A percentile compares a stretch with the other conserved stretches of the same genome.
These are phyloP conservation scores for Poecilia wingei DNA, from an alignment of 2,797 vertebrate genomes.

Conservation along the genomic window DNA sequence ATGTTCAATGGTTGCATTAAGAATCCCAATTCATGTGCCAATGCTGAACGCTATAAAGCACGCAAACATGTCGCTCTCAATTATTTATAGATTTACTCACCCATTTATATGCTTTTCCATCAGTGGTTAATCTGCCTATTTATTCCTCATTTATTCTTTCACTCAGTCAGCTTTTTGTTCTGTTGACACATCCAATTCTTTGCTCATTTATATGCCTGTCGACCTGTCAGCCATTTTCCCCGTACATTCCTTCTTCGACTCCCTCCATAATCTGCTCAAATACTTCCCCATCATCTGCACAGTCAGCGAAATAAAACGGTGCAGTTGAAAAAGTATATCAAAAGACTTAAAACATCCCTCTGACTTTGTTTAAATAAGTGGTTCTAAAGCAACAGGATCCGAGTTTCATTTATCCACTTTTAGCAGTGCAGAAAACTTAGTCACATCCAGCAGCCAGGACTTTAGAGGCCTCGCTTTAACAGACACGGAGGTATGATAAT, in stretches of 20 bases:
- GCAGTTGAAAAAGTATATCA: conserved; percentile 13
- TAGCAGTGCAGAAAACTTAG: neutral
- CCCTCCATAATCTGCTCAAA: conserved; percentile 33
- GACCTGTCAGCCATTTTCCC: conserved; percentile 29
- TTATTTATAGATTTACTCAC: conserved; percentile 37
- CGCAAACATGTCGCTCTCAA: conserved; percentile 36
- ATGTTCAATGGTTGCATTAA: neutral
- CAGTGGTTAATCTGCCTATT: conserved; percentile 41
- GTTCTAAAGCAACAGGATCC: neutral
- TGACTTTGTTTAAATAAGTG: neutral
- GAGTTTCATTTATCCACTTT: neutral
- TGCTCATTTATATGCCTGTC: conserved; percentile 44
- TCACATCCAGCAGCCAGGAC: neutral
- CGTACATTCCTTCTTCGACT: conserved; percentile 22
- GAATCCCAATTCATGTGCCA: neutral
- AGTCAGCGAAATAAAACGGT: conserved; percentile 18
- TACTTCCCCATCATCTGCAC: conserved; percentile 33
- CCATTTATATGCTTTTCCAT: conserved; percentile 34
- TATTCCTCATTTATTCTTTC: conserved; percentile 38
- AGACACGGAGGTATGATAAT: neutral
- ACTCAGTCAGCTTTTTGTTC: conserved; percentile 33
- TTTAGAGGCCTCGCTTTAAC: neutral
- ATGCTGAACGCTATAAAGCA: conserved; percentile 11
- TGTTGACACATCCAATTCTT: conserved; percentile 28
- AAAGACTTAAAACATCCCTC: neutral